Base-by-base conservation (phyloP, 2,888 invertebrate genomes). In the Quadroppia sp. region DNA sequence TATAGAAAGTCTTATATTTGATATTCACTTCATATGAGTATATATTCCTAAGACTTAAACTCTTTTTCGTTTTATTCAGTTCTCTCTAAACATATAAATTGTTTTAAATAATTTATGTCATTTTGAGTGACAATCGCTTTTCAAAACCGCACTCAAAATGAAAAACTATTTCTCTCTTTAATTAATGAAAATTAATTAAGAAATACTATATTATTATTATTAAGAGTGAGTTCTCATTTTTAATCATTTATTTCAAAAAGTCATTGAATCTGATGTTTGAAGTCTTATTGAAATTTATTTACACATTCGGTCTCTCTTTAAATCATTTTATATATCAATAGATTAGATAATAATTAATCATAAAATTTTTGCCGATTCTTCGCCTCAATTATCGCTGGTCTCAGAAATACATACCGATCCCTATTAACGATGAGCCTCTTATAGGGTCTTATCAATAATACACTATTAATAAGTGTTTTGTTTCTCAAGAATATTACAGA, bases 301-400 rank as follows among this genome's bases (percentile, higher is more conserved):
- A 45, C n/a, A n/a, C 13, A 45, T 45, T 45, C 45, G 45, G 45
- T 45, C 45, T 45, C n/a, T 45, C 15, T 45, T 45, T 40, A 40
- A 9, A 15, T 45, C 9, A 17, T 9, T 45, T 45, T 45, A 45
- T 45, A 17, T 6, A 45, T 15, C 45, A n/a, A 17, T 45, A 45
- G 45, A 45, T 45, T 45, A 45, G 45, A 45, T 45, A 45, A 45
- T 15, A 45, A 45, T 45, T 45, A 45, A 45, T 45, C 45, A 45
- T 3, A 45, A 45, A 2, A 9, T 36, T 36, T 36, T n/a, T n/a
- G n/a, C n/a, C 17, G 15, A 3, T 17, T 45, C n/a, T 45, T 13
- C 45, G 45, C 45, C 45, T n/a, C 45, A 45, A 9, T 45, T 45
- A 45, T 45, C 45, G 6, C 2, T 45, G 45, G n/a, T n/a, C n/a